These are phyloP conservation scores for Tanytarsus gracilentus DNA, from an alignment of 2,888 invertebrate species.

Conservation along the genomic window DNA sequence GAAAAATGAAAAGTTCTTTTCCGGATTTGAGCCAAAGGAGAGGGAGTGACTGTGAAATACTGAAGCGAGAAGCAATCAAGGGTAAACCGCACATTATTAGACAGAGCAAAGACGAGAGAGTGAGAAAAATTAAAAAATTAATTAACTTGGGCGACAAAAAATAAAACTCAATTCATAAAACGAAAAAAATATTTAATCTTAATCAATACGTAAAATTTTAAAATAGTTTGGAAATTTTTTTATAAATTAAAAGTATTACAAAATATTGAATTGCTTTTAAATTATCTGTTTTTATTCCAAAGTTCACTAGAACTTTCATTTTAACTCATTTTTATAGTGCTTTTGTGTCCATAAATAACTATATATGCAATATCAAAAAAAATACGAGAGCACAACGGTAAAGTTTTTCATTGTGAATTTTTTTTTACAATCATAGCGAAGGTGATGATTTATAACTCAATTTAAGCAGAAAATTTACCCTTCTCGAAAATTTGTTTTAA, in stretches of 20 bases:
- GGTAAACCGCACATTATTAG: conserved; percentile 2
- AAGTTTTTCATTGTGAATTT: neutral
- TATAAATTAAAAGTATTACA: too few species aligned
- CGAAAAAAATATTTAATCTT: neutral
- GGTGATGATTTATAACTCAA: conserved; percentile 1
- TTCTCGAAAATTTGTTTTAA: too few species aligned
- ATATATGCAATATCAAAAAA: too few species aligned
- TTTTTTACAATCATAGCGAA: neutral
- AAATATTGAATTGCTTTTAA: too few species aligned
- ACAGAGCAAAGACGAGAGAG: neutral
- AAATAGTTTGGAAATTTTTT: too few species aligned
- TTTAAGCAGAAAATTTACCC: neutral
- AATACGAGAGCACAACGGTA: neutral
- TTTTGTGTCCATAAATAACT: too few species aligned
- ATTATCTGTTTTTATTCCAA: too few species aligned
- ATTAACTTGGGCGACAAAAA: neutral
- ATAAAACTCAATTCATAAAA: too few species aligned
- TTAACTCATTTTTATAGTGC: too few species aligned
- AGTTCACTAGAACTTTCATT: too few species aligned
- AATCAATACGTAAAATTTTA: too few species aligned
- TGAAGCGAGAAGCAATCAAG: too few species aligned
- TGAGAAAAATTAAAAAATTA: neutral
- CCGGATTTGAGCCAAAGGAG: neutral
- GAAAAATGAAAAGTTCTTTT: neutral
- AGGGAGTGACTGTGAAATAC: neutral